Conservation (phyloP, 2,888 invertebrate genomes). For the Orgyia antiqua region DNA sequence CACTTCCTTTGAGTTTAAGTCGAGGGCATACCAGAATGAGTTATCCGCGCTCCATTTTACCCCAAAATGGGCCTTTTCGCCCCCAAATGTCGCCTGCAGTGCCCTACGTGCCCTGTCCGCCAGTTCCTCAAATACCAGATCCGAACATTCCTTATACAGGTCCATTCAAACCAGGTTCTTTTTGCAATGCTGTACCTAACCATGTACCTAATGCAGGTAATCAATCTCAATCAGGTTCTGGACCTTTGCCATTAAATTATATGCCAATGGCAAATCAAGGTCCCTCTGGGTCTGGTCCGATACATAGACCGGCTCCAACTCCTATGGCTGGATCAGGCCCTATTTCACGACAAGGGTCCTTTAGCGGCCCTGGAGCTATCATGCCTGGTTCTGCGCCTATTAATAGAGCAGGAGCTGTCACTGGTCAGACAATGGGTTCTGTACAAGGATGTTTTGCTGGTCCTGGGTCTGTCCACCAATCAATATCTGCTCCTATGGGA, state of each 20-base stretch:
- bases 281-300: background rate
- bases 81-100: background rate
- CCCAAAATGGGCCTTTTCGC: slow-evolving; percentile 1
- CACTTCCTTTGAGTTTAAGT: slow-evolving; percentile 1
- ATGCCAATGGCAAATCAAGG: slow-evolving; percentile 1
- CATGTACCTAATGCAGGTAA: background rate
- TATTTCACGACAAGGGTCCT: background rate
- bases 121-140: background rate
- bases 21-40: background rate
- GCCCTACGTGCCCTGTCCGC: background rate
- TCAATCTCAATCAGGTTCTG: background rate
- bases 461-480: no score
- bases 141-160: slow-evolving; percentile 1
- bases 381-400: background rate
- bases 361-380: slow-evolving; percentile 1
- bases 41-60: slow-evolving; percentile 3
- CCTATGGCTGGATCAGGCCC: background rate
- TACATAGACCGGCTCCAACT: slow-evolving; percentile 3
- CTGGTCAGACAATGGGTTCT: no score
- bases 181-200: background rate
- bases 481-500: no score
- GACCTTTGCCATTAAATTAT: background rate
- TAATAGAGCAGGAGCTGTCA: no score
- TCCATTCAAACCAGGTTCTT: slow-evolving; percentile 1
- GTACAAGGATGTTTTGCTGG: no score